Base-by-base conservation (phyloP, 1,140 invertebrate genomes). In the Cataglyphis hispanica region DNA sequence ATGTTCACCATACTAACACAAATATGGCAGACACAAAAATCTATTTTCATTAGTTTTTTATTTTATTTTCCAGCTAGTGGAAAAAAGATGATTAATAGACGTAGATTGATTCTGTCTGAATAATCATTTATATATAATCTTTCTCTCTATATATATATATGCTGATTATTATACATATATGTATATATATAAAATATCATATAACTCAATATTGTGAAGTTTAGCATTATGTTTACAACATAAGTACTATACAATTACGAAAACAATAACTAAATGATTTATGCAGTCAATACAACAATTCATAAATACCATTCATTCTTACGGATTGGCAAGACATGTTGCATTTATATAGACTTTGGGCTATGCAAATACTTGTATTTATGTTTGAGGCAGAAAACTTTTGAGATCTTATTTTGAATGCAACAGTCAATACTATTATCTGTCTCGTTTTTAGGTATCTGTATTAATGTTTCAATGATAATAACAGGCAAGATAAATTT, bases 21-120 rank as follows among this genome's bases (percentile, higher is more conserved):
- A 37, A 76, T 43, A 75, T 46, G 13, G 37, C 43, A 83, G 40
- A 88, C 76, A 86, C 46, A 50, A 50, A 16, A 16, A 76, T 86
- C 74, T 72, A 66, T 88, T 88, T 77, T 34, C 34, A 81, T 63
- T 89, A n/a, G 66, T 72, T 75, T 50, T 34, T 64, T 16, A 19
- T 67, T 31, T n/a, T 40, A 19, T 77, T 78, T 60, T 25, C 10
- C 19, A 66, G 5, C 1, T 64, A 46, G 46, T 50, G 25, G 34
- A 8, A 11, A 72, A 75, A 61, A 16, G 22, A 11, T 40, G 8
- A 46, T 53, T 37, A 72, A 76, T 61, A 75, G 81, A 89, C 61
- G 34, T 8, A 89, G 13, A 11, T 66, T 10, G 67, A 76, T 81
- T 43, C 27, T 60, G 25, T 22, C 60, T 34, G 25, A 74, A 61